Conservation (phyloP, 2,797 vertebrate species). For the Clarias fuscus region DNA sequence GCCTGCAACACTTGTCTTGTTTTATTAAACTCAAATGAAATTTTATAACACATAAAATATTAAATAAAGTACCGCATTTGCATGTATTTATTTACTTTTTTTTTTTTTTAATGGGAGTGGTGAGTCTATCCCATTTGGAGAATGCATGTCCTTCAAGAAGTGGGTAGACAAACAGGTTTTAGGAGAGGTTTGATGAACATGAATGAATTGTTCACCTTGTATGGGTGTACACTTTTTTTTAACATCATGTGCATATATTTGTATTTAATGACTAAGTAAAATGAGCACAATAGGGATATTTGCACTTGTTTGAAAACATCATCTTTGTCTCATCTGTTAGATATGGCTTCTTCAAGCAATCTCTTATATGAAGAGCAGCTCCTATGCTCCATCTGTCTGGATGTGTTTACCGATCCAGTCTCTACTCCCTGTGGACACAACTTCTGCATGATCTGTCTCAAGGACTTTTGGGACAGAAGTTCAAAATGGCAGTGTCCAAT, state of each 20-base stretch:
- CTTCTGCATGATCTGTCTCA: slow-evolving; percentile 50
- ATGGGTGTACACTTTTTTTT: background rate
- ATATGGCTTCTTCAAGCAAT: slow-evolving; percentile 26
- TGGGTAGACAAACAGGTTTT: background rate
- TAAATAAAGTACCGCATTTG: too few relatives aligned
- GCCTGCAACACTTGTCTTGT: background rate
- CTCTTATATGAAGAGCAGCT: slow-evolving; percentile 27
- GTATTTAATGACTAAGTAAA: background rate
- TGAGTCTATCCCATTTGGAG: background rate
- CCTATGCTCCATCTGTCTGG: slow-evolving; percentile 49
- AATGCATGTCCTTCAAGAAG: background rate
- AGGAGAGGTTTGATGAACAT: background rate
- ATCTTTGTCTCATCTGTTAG: slow-evolving; percentile 1
- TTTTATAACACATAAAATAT: too few relatives aligned
- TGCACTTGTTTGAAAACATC: background rate
- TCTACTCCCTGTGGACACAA: slow-evolving; percentile 54
- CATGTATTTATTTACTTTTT: background rate
- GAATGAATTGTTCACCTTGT: background rate
- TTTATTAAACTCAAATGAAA: background rate
- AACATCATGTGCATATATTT: background rate
- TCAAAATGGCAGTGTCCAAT: slow-evolving; percentile 24
- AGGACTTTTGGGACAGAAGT: slow-evolving; percentile 37
- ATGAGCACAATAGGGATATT: background rate
- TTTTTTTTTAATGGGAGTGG: background rate
- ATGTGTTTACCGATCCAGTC: slow-evolving; percentile 45